Percentiles rank a stretch among this genome's conserved stretches.
phyloP scores from a whole-genome alignment of 2,113 vertebrate genomes.

The Fulica atra region DNA sequence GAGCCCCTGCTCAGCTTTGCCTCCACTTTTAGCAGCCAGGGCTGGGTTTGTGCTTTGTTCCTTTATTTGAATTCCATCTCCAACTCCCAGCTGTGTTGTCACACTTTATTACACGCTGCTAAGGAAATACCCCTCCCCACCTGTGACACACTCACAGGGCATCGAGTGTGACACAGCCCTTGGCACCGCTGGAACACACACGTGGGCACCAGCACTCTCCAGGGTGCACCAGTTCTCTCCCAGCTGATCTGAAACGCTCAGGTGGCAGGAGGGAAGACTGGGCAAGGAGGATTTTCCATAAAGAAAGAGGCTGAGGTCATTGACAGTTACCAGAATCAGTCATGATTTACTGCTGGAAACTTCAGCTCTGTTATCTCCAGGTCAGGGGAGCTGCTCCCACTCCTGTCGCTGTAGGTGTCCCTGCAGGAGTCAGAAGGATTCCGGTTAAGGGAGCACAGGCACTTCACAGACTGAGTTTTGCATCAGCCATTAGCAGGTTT shows the following conservation, averaged over 20 bases:
- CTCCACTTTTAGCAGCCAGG: background rate
- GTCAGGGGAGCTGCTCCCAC: slow-evolving; percentile 91
- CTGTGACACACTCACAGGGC: background rate
- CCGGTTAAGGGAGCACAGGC: background rate
- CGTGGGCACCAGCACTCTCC: background rate
- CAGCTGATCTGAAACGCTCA: background rate
- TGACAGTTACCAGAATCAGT: slow-evolving; percentile 71
- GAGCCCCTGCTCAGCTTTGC: background rate
- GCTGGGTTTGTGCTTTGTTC: background rate
- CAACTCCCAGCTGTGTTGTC: background rate
- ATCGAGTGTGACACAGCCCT: background rate
- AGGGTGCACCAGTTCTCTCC: background rate
- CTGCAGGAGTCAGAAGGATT: slow-evolving; percentile 65
- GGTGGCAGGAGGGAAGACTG: background rate
- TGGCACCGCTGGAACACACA: background rate
- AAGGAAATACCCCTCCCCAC: background rate
- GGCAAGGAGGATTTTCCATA: background rate
- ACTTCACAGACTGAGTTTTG: background rate
- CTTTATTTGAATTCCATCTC: background rate
- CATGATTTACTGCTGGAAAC: slow-evolving; percentile 79
- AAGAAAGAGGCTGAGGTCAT: background rate
- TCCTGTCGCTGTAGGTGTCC: slow-evolving; percentile 92
- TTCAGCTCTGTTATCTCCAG: slow-evolving; percentile 90
- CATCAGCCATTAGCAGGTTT: background rate
- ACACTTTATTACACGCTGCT: background rate